Evolutionary conservation across 2,113 vertebrate genomes (phyloP), one percentile per base, ranked within the genome.

Genomic region (Hippocampus guttulatus): DNA sequence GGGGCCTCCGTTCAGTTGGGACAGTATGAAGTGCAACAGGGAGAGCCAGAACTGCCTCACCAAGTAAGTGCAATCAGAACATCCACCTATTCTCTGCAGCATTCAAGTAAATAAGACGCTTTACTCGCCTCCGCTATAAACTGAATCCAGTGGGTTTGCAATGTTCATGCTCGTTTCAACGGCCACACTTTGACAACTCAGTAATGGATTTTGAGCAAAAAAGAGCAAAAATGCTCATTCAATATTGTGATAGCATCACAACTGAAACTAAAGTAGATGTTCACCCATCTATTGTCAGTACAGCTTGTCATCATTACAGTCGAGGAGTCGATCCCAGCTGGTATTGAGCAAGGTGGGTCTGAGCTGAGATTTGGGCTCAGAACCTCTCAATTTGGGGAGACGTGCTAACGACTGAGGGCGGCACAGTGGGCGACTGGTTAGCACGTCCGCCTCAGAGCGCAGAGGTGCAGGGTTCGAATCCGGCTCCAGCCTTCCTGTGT

Each of bases 1-100:
- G 92, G 95, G 94, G 8, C 92, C 95, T 68, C 93, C 95, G 27
- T 98, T 95, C 92, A 95, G 93, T 90, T 98, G 96, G 96, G 96
- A 98, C 88, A 93, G 93, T 88, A 93, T 96, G 92, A 95, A 94
- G 76, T 95, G 89, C 90, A 92, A 91, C 92, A 93, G 95, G 41
- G 89, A 91, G 18, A 81, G 72, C 25, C 87, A 95, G 89, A 94
- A 97, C 75, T 94, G 91, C 93, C 94, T 95, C 92, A 93, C 93
- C 93, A 95, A 91, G 96, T 98, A 92, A 58, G 93, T 84, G n/a
- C 1, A 63, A 63, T 8, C 38, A 1, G 3, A 45, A 45, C 47
- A 25, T 47, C 5, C 3, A 25, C 8, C 1, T 25, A 45, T 43
- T 3, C 41, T 30, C 3, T 27, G 41, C 23, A n/a, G n/a, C 14